A percentile compares a stretch with the other conserved stretches of the same genome.
These are phyloP conservation scores for Tetranychus truncatus DNA, from an alignment of 2,888 invertebrate genomes.

Conservation along the genomic window DNA sequence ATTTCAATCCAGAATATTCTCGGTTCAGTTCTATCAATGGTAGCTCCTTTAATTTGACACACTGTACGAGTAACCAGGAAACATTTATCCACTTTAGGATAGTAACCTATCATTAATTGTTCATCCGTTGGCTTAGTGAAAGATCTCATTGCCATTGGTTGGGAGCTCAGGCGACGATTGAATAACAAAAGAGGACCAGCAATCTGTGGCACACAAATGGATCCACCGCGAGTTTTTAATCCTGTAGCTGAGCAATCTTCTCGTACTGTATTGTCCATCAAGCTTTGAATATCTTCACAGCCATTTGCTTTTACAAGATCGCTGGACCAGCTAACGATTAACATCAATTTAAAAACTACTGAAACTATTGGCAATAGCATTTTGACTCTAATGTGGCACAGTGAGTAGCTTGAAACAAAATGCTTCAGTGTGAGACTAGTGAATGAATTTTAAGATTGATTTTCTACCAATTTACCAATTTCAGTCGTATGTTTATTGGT, in stretches of 20 bases:
- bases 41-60: constrained; percentile 1
- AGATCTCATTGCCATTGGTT: background rate
- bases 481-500: too few species aligned
- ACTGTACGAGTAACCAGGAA: background rate
- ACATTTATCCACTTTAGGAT: constrained; percentile 9
- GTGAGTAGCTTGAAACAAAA: too few species aligned
- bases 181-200: background rate
- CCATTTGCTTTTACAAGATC: background rate
- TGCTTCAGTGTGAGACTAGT: too few species aligned
- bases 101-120: background rate
- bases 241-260: background rate
- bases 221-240: background rate
- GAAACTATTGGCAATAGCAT: too few species aligned
- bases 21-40: background rate
- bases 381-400: too few species aligned
- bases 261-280: constrained; percentile 3
- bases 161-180: background rate
- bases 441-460: background rate
- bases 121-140: background rate
- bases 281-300: constrained; percentile 8
- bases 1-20: constrained; percentile 5
- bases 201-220: background rate
- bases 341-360: background rate
- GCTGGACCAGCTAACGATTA: background rate
- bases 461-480: background rate